Base-by-base conservation (phyloP, 2,113 vertebrate genomes). In the Psilopsiagon aymara region DNA sequence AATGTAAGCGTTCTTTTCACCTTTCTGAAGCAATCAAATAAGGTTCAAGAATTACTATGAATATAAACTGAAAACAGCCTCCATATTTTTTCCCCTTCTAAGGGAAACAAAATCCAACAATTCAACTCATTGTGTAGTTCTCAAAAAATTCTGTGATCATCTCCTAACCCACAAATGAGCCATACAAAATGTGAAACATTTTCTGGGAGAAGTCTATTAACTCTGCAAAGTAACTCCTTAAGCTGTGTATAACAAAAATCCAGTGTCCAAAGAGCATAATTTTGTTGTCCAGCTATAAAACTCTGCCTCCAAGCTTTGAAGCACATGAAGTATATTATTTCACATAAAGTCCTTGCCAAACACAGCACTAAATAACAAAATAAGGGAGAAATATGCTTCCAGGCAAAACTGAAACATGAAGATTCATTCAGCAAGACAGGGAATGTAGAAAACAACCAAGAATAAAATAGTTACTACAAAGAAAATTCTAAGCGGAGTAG, bases 1-100 rank as follows among this genome's bases (percentile, higher is more conserved):
- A 96, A 96, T 4, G 7, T 68, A 95, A 70, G 55, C 8, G 1
- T 91, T 97, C 94, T 91, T 96, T 92, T 94, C 88, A 95, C 86
- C 39, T 82, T 82, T 92, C 97, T 90, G 92, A 94, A 97, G 95
- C 66, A 85, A 93, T 83, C 88, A 88, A 97, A 94, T 91, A 79
- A 82, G 31, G 39, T 70, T 31, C 3, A 18, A 82, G 77, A 78
- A 89, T 37, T n/a, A 89, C 62, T 69, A 49, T 13, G 17, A 71
- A 88, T 37, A 43, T 47, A 90, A 88, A 82, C 10, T 82, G 77
- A 84, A 86, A 89, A 57, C 27, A 75, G 39, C 18, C 24, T 60
- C 46, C 23, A 4, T n/a, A 60, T 52, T 85, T 93, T 85, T 75
- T 75, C 79, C 11, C 10, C 41, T 37, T 51, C 13, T 86, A 39